These are phyloP conservation scores for Drosophila gunungcola DNA, from an alignment of 1,140 invertebrate species.

Conservation along the genomic window DNA sequence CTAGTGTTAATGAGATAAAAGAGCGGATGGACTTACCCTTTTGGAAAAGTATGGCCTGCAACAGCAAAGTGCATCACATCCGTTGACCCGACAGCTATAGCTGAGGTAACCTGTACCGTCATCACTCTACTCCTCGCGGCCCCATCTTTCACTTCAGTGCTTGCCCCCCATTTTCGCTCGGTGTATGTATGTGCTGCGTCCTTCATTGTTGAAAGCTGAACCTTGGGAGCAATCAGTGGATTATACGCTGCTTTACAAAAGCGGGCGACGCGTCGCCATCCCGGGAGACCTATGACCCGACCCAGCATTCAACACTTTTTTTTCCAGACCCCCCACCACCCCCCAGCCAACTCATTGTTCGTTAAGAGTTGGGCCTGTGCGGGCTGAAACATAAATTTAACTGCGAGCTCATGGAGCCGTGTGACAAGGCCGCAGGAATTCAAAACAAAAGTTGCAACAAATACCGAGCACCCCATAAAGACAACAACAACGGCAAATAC, in stretches of 20 bases:
- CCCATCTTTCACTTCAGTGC: neutral
- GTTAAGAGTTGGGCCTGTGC: conserved; percentile 59
- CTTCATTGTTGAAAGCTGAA: conserved; percentile 78
- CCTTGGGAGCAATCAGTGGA: conserved; percentile 81
- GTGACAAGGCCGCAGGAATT: conserved; percentile 82
- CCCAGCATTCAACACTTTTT: conserved; percentile 59
- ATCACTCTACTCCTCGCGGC: conserved; percentile 6
- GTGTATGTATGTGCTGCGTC: conserved; percentile 43
- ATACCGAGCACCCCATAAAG: conserved; percentile 81
- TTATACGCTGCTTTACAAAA: conserved; percentile 71
- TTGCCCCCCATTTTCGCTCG: neutral
- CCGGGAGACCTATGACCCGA: conserved; percentile 42
- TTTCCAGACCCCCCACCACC: conserved; percentile 16
- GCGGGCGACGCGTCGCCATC: conserved; percentile 36
- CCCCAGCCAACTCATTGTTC: conserved; percentile 58
- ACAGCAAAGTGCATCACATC: conserved; percentile 29
- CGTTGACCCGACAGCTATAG: conserved; percentile 52
- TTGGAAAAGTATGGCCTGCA: neutral
- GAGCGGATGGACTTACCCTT: neutral
- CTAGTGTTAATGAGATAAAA: neutral
- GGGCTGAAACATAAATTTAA: conserved; percentile 77
- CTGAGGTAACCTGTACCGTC: conserved; percentile 21
- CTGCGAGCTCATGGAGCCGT: conserved; percentile 73
- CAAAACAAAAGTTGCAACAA: conserved; percentile 83
- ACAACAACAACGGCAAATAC: conserved; percentile 63